phyloP scores from a whole-genome alignment of 2,797 vertebrate species.

The Epinephelus malabaricus region DNA sequence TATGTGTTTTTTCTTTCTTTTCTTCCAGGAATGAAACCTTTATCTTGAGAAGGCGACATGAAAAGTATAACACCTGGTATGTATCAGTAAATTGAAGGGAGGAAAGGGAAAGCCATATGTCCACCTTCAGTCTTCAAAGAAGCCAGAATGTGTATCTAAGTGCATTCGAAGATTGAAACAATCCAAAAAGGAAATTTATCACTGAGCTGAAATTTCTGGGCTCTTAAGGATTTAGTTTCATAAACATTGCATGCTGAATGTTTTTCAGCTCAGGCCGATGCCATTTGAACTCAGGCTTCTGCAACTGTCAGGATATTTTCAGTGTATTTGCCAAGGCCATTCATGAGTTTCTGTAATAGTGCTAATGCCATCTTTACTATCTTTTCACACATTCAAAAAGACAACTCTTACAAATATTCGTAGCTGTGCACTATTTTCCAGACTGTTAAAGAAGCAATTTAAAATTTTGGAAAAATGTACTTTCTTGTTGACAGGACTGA shows the following conservation, averaged over 20 bases:
- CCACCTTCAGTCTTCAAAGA: constrained; percentile 81
- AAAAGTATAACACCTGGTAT: constrained; percentile 82
- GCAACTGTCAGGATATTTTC: constrained; percentile 63
- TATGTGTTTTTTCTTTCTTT: constrained; percentile 36
- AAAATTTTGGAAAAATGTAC: constrained; percentile 11
- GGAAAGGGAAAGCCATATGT: constrained; percentile 80
- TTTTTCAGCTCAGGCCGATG: constrained; percentile 73
- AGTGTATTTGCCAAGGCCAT: constrained; percentile 53
- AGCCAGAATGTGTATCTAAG: constrained; percentile 76
- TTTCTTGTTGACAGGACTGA: constrained; percentile 1
- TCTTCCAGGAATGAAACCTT: constrained; percentile 62
- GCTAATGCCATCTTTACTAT: constrained; percentile 45
- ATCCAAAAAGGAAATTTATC: constrained; percentile 82
- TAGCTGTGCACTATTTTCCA: constrained; percentile 5
- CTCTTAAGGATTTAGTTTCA: constrained; percentile 76
- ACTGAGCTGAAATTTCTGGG: constrained; percentile 74
- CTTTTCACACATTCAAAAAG: constrained; percentile 37
- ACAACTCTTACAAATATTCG: too few species aligned
- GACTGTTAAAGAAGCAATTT: constrained; percentile 32
- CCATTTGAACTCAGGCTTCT: constrained; percentile 75
- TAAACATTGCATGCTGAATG: constrained; percentile 80
- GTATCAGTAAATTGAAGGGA: constrained; percentile 81
- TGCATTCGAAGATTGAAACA: constrained; percentile 80
- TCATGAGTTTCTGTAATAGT: constrained; percentile 48
- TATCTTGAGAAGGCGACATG: constrained; percentile 71